Conservation (phyloP, 2,113 vertebrate genomes). For the Arenaria interpres region DNA sequence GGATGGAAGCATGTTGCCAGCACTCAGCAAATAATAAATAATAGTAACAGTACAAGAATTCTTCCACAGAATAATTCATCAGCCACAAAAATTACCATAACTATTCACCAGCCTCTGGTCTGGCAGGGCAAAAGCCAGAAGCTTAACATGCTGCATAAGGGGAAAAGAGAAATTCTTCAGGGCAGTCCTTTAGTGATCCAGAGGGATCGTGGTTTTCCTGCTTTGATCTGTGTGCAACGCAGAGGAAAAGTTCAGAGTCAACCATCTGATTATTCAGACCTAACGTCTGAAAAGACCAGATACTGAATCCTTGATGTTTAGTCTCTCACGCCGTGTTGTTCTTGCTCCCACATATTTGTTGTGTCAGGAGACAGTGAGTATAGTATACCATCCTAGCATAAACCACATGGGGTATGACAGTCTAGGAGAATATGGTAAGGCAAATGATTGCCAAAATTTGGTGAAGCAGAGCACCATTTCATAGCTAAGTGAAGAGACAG, state of each 20-base stretch:
- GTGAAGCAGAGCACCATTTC: background rate
- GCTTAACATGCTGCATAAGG: background rate
- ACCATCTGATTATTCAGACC: background rate
- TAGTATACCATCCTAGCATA: background rate
- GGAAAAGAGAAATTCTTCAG: background rate
- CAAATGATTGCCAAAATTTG: background rate
- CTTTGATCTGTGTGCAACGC: background rate
- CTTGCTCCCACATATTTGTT: background rate
- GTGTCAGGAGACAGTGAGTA: background rate
- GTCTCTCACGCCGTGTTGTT: background rate
- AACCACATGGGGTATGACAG: background rate
- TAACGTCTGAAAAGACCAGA: background rate
- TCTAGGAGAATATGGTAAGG: background rate
- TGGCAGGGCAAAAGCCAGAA: slow-evolving; percentile 13
- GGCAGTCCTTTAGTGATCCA: background rate
- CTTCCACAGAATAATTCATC: background rate
- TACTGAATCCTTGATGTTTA: background rate
- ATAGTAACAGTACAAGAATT: background rate
- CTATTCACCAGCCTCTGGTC: background rate
- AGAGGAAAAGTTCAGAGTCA: background rate
- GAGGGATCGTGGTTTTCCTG: background rate
- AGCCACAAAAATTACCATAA: slow-evolving; percentile 28
- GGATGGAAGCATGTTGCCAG: background rate
- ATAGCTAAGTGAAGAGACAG: background rate
- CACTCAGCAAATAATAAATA: slow-evolving; percentile 26